Evolutionary conservation across 1,140 invertebrate species (phyloP), one percentile per base, ranked within the genome.

Genomic region (Thaumatotibia leucotreta): DNA sequence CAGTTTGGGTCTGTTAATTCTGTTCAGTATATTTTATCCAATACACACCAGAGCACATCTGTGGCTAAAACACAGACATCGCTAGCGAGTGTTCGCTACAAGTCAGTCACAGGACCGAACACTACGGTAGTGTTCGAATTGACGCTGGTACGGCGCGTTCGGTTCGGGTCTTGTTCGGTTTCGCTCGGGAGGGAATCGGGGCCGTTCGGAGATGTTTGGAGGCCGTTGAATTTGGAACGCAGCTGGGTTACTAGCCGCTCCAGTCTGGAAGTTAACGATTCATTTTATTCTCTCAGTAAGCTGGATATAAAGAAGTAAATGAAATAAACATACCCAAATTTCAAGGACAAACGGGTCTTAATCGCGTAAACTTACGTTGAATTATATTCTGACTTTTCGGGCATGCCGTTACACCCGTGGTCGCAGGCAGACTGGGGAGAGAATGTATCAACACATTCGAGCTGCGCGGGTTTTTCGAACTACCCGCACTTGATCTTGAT

Each of bases 201-300:
- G 10, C 83, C 82, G 74, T 86, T 88, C 61, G 77, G 64, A 1
- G 50, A 73, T 24, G 80, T 52, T 65, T 85, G 83, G 4, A 80
- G 66, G 20, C 83, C 88, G 76, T 85, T 86, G 80, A 86, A 88
- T 75, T 91, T 92, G 10, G 89, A 89, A 68, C 88, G 86, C 62
- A 92, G 75, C 70, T 92, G 91, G 61, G 91, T 92, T 31, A 92
- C 89, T 64, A 92, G 76, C 69, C 85, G 83, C 75, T 92, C 91
- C 63, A 92, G 80, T 85, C 91, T 92, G 83, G 23, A 82, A 85
- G 50, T 68, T 76, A 70, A 79, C 54, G 64, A 73, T 67, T 71
- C 72, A 63, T 76, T 49, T 14, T 20, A 2, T 17, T 17, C 4
- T 49, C 17, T 49, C n/a, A n/a, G n/a, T n/a, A n/a, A n/a, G n/a